These are phyloP conservation scores for Gallinago paraguaiae DNA, from an alignment of 2,113 vertebrate species.

Conservation along the genomic window DNA sequence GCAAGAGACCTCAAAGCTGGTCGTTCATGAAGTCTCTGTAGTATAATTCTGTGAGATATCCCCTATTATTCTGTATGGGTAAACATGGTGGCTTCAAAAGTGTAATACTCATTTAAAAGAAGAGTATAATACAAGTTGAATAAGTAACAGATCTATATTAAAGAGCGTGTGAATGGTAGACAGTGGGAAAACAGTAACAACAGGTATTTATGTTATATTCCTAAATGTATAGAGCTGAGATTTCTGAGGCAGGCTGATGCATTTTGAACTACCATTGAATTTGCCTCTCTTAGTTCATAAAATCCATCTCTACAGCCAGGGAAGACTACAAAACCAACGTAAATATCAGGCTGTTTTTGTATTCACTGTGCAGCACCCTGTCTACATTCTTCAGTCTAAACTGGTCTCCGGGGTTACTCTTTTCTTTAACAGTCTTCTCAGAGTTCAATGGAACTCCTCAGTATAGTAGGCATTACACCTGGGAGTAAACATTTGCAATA, in stretches of 20 bases:
- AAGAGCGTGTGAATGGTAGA: not conserved
- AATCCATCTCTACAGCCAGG: not conserved
- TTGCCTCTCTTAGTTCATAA: not conserved
- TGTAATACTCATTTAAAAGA: not conserved
- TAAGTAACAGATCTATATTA: not conserved
- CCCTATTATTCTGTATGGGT: not conserved
- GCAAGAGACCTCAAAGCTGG: not conserved
- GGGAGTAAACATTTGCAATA: not conserved
- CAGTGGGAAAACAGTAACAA: not conserved
- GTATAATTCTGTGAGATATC: not conserved
- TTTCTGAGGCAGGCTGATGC: not conserved
- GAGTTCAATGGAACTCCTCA: not conserved
- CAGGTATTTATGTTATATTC: not conserved
- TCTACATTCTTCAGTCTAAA: not conserved
- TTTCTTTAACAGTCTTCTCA: not conserved
- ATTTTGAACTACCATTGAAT: not conserved
- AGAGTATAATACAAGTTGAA: not conserved
- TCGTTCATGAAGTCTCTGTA: not conserved
- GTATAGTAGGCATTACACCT: not conserved
- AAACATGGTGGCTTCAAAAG: not conserved
- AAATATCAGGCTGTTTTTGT: not conserved
- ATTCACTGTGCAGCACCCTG: not conserved
- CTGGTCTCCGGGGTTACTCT: constrained; percentile 9
- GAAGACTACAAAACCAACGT: not conserved
- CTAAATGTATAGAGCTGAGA: not conserved